Evolutionary conservation across 2,888 invertebrate genomes (phyloP).

Genomic region (Pediacus dermestoides): DNA sequence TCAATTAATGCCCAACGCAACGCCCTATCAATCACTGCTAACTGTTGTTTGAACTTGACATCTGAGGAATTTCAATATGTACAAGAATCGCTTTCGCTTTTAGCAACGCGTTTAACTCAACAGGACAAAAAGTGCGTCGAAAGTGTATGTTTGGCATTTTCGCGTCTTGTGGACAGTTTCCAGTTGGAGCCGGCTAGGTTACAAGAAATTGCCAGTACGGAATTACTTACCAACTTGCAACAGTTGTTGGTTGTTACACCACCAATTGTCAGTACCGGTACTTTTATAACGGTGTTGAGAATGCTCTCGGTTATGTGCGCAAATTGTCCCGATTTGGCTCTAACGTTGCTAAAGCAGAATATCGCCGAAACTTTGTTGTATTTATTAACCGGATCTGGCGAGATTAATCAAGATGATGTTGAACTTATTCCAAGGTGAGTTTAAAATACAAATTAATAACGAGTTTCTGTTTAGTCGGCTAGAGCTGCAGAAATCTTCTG

Average conservation of each 20-base stretch:
- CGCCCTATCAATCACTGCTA: constrained; percentile 93
- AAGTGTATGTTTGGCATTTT: constrained; percentile 94
- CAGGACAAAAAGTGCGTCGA: constrained; percentile 98
- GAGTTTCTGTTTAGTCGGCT: too few relatives aligned
- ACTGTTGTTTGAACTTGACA: constrained; percentile 93
- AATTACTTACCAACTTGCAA: constrained; percentile 87
- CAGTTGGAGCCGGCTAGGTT: constrained; percentile 86
- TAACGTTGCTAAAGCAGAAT: constrained; percentile 87
- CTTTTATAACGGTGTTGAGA: constrained; percentile 93
- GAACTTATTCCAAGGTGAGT: constrained; percentile 74
- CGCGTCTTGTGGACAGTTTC: constrained; percentile 93
- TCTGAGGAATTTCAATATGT: constrained; percentile 93
- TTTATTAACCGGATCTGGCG: constrained; percentile 84
- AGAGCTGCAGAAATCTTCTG: too few relatives aligned
- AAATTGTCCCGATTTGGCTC: constrained; percentile 90
- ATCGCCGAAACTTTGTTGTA: constrained; percentile 94
- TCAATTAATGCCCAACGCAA: constrained; percentile 97
- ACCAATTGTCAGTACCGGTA: constrained; percentile 89
- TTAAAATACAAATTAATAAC: too few relatives aligned
- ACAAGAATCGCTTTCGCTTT: constrained; percentile 77
- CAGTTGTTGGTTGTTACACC: constrained; percentile 92
- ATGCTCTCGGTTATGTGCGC: constrained; percentile 96
- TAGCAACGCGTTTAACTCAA: constrained; percentile 76
- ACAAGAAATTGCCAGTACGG: constrained; percentile 90
- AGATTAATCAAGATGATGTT: constrained; percentile 59